Conservation (phyloP, 2,113 vertebrate species). For the Ranitomeya imitator region DNA sequence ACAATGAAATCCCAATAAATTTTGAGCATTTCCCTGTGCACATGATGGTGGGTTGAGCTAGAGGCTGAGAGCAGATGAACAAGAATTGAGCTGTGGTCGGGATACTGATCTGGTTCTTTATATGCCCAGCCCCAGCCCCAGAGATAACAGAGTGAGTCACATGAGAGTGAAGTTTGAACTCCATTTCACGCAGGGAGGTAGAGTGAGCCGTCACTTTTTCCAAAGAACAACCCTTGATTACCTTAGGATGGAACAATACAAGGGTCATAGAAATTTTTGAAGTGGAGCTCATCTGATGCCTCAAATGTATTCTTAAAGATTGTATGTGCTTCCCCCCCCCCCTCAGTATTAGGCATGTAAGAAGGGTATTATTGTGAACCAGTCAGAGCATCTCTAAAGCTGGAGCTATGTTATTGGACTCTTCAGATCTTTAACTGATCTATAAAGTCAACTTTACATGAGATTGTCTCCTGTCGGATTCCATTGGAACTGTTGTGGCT, state of each 20-base stretch:
- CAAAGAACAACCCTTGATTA: not conserved
- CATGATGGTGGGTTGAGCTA: constrained; percentile 64
- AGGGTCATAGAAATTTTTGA: too few species aligned
- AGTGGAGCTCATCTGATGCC: too few species aligned
- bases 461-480: too few species aligned
- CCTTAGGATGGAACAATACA: not conserved
- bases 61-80: not conserved
- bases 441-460: too few species aligned
- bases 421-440: too few species aligned
- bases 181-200: not conserved
- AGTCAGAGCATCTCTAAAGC: too few species aligned
- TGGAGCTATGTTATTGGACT: too few species aligned
- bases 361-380: too few species aligned
- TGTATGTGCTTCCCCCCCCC: too few species aligned
- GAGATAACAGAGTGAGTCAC: constrained; percentile 37
- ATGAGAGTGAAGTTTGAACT: constrained; percentile 41
- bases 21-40: constrained; percentile 77
- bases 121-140: constrained; percentile 29
- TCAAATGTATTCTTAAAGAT: too few species aligned
- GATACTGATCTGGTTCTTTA: not conserved
- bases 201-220: not conserved
- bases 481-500: too few species aligned
- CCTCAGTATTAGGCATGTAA: too few species aligned
- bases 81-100: not conserved
- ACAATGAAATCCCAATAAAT: constrained; percentile 70